These are phyloP conservation scores for Camelus dromedarius DNA, from an alignment of 2,113 vertebrate species.

Conservation along the genomic window DNA sequence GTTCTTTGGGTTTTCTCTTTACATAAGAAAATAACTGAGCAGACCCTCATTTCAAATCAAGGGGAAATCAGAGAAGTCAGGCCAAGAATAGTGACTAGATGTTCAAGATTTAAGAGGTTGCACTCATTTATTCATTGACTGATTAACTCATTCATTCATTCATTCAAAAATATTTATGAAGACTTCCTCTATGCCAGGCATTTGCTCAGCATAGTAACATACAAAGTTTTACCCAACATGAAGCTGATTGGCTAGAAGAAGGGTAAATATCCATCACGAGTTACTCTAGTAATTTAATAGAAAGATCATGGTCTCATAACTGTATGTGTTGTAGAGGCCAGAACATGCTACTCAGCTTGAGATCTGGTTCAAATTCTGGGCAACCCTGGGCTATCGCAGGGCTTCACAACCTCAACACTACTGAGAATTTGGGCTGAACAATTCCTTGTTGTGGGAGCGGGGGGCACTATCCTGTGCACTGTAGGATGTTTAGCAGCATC, in stretches of 20 bases:
- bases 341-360: neutral
- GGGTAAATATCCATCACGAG: neutral
- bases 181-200: neutral
- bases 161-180: neutral
- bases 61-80: neutral
- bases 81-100: neutral
- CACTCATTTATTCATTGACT: neutral
- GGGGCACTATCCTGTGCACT: neutral
- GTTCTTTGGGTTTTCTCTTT: neutral
- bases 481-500: neutral
- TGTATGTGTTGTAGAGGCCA: neutral
- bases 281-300: neutral
- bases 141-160: neutral
- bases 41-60: neutral
- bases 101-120: neutral
- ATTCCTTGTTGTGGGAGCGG: neutral
- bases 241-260: neutral
- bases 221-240: neutral
- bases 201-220: neutral
- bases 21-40: neutral
- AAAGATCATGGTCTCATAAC: neutral
- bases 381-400: neutral
- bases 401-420: neutral
- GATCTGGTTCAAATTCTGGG: neutral
- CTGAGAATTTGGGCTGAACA: neutral